Percentiles rank a stretch among this genome's conserved stretches.
These are phyloP conservation scores for Dendrolimus pini DNA, from an alignment of 2,888 invertebrate species.

Conservation along the genomic window DNA sequence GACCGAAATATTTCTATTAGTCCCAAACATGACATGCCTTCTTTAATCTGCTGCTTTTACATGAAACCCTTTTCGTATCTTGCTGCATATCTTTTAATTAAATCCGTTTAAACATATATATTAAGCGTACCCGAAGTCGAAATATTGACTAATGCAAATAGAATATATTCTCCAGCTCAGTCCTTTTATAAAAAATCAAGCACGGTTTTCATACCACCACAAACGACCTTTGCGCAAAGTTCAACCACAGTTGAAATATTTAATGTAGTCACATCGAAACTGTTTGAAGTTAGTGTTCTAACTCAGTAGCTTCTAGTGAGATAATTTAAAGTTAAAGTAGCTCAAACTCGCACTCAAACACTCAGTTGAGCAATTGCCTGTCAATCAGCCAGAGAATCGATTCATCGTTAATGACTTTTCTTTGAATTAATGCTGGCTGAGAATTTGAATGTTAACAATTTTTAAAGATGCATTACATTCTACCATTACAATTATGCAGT, in stretches of 20 bases:
- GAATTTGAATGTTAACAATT: constrained; percentile 8
- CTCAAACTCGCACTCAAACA: background rate
- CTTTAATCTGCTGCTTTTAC: too few relatives aligned
- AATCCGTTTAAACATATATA: background rate
- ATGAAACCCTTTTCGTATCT: too few relatives aligned
- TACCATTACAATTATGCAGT: constrained; percentile 5
- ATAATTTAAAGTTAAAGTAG: constrained; percentile 4
- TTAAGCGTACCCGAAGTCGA: constrained; percentile 2
- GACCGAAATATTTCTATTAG: too few relatives aligned
- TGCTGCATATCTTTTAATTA: too few relatives aligned
- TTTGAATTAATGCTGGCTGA: background rate
- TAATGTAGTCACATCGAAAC: too few relatives aligned
- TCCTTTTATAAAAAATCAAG: too few relatives aligned
- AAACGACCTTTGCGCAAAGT: too few relatives aligned
- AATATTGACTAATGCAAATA: background rate
- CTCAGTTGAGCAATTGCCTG: constrained; percentile 4
- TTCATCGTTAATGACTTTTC: background rate
- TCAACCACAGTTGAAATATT: too few relatives aligned
- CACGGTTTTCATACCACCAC: too few relatives aligned
- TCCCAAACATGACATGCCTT: too few relatives aligned
- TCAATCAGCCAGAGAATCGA: constrained; percentile 4
- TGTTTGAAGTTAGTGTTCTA: constrained; percentile 2
- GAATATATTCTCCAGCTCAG: too few relatives aligned
- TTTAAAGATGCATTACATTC: too few relatives aligned
- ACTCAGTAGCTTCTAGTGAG: constrained; percentile 4